phyloP scores from a whole-genome alignment of 1,140 invertebrate genomes.

The Amphibalanus amphitrite region DNA sequence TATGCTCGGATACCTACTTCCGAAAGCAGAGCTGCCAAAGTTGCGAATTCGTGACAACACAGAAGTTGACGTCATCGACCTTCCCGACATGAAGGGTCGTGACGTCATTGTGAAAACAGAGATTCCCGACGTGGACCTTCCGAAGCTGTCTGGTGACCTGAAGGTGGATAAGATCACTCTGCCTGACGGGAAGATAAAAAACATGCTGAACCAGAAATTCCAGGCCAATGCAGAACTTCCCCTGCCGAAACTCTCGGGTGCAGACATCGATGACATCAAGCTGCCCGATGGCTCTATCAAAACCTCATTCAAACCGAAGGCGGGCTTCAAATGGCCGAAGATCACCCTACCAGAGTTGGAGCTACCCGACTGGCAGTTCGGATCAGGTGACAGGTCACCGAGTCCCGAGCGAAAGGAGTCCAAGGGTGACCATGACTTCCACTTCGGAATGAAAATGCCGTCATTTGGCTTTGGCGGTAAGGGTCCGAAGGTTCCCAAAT shows the following conservation, averaged over 20 bases:
- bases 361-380: neutral
- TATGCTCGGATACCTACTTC: neutral
- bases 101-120: neutral
- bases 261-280: neutral
- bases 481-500: neutral
- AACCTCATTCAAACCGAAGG: neutral
- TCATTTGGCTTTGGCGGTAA: neutral
- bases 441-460: neutral
- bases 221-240: neutral
- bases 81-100: neutral
- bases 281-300: neutral
- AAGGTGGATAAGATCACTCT: neutral
- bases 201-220: conserved; percentile 1
- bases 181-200: neutral
- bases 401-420: neutral
- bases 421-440: neutral
- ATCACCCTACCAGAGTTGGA: neutral
- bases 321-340: neutral
- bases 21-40: neutral
- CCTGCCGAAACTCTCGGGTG: neutral
- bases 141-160: neutral
- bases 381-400: neutral
- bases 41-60: neutral
- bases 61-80: neutral
- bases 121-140: neutral